Base-by-base conservation (phyloP, 2,888 invertebrate species). In the Epinotia ramella region DNA sequence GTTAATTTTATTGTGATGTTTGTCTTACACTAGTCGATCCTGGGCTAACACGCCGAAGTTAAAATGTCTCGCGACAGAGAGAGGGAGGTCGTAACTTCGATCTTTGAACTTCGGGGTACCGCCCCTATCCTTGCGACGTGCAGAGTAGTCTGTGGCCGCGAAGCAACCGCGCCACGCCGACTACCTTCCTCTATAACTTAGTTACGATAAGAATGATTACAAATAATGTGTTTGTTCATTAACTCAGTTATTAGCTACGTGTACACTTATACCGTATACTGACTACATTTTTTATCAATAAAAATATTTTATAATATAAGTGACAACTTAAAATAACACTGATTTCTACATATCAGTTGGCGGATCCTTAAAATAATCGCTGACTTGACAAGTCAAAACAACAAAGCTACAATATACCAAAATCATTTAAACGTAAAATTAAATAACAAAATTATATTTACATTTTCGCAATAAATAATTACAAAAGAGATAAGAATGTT, bases 401-500 rank as follows among this genome's bases (percentile, higher is more conserved):
- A 86, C 86, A 85, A 82, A 82, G 81, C 86, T 86, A 81, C 84
- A 84, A 84, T 86, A 84, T 86, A 86, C 81, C 85, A 86, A 90
- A 90, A 88, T 88, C 82, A 85, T 79, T 81, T 84, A 86, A 90
- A 91, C 88, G 88, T 93, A 93, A 92, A 93, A 94, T 93, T 94
- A 94, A 94, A 93, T 94, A 94, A 94, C 93, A 93, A 94, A 91
- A 91, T 89, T 87, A 92, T 93, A 94, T 94, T 84, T 93, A 94
- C 94, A 94, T 89, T 92, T 68, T 88, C 91, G 86, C 85, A 92
- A 94, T 94, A 94, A 94, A 94, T 94, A 91, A 92, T 91, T 89
- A 92, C 90, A 90, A 89, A 87, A 87, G 86, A 85, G 40, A 40
- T 83, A 82, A 81, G 24, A 68, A 57, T 28, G 64, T 59, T 68